Evolutionary conservation across 2,797 vertebrate genomes (phyloP).

Genomic region (Hozukius guyotensis): DNA sequence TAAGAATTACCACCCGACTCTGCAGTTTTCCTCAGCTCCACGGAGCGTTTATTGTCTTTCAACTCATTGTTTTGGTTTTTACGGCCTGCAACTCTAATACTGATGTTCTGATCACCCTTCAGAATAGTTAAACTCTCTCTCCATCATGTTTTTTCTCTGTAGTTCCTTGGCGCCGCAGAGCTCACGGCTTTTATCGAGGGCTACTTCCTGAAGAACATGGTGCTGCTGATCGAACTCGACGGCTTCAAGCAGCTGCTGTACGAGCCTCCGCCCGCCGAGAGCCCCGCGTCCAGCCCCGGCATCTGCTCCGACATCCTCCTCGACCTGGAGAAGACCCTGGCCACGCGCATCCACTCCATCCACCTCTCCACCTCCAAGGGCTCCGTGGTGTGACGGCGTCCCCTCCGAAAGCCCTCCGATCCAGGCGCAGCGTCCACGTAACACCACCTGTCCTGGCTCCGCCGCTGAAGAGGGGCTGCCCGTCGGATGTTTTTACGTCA

Average conservation of each 20-base stretch:
- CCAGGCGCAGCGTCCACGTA: slow-evolving; percentile 55
- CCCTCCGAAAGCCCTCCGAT: background rate
- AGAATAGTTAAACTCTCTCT: background rate
- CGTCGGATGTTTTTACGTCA: slow-evolving; percentile 39
- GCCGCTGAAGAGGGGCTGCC: slow-evolving; percentile 30
- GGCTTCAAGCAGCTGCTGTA: slow-evolving; percentile 96
- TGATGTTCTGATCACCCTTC: no score
- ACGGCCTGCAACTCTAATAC: no score
- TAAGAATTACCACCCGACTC: no score
- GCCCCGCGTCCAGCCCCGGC: slow-evolving; percentile 83
- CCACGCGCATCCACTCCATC: slow-evolving; percentile 95
- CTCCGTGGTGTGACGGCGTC: slow-evolving; percentile 90
- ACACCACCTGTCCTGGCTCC: slow-evolving; percentile 6
- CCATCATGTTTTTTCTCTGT: background rate
- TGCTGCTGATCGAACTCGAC: slow-evolving; percentile 96
- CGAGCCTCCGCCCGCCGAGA: slow-evolving; percentile 87
- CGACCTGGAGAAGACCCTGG: slow-evolving; percentile 97
- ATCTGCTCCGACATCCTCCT: slow-evolving; percentile 90
- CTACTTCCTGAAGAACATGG: slow-evolving; percentile 99
- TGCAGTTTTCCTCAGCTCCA: no score
- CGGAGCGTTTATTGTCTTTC: background rate
- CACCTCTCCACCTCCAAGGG: slow-evolving; percentile 98
- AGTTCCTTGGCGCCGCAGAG: slow-evolving; percentile 95
- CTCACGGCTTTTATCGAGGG: slow-evolving; percentile 96
- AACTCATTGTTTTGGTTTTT: background rate